Evolutionary conservation across 2,797 vertebrate genomes (phyloP).

Genomic region (Sebastes itinus): DNA sequence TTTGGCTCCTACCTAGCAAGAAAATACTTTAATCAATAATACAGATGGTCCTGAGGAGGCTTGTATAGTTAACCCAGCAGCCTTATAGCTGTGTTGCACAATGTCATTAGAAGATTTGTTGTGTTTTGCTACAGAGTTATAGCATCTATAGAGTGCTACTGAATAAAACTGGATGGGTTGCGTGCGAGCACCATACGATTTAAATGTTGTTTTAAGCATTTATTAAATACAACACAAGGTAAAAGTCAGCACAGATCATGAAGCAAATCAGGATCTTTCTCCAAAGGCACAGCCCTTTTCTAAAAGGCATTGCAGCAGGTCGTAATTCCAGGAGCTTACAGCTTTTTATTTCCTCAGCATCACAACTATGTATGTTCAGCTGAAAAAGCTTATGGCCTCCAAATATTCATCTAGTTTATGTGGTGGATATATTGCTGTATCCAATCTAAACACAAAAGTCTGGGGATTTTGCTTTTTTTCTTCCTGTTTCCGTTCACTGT

Average conservation of each 20-base stretch:
- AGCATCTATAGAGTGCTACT: constrained; percentile 30
- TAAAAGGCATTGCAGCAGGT: constrained; percentile 53
- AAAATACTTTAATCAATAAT: constrained; percentile 74
- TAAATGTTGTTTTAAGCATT: constrained; percentile 21
- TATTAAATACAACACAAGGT: constrained; percentile 12
- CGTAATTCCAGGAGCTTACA: constrained; percentile 47
- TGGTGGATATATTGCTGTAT: constrained; percentile 62
- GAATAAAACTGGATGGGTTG: constrained; percentile 17
- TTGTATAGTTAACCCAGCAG: constrained; percentile 46
- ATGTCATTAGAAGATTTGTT: constrained; percentile 31
- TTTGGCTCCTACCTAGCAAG: constrained; percentile 60
- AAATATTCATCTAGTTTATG: constrained; percentile 61
- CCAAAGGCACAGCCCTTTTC: constrained; percentile 45
- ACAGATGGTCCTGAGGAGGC: constrained; percentile 54
- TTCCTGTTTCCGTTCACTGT: constrained; percentile 72
- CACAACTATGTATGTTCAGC: constrained; percentile 66
- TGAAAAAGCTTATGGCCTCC: constrained; percentile 68
- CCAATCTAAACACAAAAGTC: constrained; percentile 80
- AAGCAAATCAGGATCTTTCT: constrained; percentile 40
- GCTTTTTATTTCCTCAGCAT: constrained; percentile 57
- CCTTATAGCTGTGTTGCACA: constrained; percentile 52
- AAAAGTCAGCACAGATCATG: constrained; percentile 54
- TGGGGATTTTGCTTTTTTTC: constrained; percentile 77
- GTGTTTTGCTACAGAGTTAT: constrained; percentile 36
- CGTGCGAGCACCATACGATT: not conserved